Evolutionary conservation across 2,113 vertebrate species (phyloP).

Genomic region (Ictalurus punctatus): DNA sequence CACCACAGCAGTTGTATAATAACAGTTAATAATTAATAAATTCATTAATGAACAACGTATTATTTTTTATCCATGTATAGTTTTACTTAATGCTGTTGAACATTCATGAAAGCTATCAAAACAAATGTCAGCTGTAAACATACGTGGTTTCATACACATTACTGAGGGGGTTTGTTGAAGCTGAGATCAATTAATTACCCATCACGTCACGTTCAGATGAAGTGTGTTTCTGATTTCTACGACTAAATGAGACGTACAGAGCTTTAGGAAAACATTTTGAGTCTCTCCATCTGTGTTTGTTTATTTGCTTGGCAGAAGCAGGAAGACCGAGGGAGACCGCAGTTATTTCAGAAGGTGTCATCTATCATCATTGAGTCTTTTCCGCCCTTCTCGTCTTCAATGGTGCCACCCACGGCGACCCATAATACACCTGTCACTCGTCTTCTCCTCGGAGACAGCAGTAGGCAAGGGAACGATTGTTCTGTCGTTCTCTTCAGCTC

Average conservation of each 20-base stretch:
- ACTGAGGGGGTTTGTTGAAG: background rate
- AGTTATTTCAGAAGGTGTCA: conserved; percentile 4
- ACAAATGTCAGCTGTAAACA: no score
- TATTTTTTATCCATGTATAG: background rate
- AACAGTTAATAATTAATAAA: no score
- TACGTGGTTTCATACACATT: no score
- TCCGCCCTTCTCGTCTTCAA: background rate
- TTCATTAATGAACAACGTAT: no score
- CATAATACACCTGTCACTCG: conserved; percentile 29
- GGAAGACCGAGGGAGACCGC: background rate
- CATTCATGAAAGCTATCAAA: background rate
- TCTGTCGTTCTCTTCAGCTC: background rate
- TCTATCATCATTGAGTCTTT: conserved; percentile 11
- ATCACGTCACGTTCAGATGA: background rate
- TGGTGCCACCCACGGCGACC: background rate
- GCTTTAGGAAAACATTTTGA: conserved; percentile 5
- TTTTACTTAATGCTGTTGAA: background rate
- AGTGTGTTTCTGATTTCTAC: background rate
- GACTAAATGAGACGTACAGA: background rate
- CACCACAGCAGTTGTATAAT: no score
- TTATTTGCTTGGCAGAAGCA: background rate
- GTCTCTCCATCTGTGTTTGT: conserved; percentile 18
- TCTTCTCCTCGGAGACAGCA: background rate
- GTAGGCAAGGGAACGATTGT: background rate
- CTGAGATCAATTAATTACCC: background rate